Base-by-base conservation (phyloP, 2,888 invertebrate genomes). In the Cephus sareptanus region DNA sequence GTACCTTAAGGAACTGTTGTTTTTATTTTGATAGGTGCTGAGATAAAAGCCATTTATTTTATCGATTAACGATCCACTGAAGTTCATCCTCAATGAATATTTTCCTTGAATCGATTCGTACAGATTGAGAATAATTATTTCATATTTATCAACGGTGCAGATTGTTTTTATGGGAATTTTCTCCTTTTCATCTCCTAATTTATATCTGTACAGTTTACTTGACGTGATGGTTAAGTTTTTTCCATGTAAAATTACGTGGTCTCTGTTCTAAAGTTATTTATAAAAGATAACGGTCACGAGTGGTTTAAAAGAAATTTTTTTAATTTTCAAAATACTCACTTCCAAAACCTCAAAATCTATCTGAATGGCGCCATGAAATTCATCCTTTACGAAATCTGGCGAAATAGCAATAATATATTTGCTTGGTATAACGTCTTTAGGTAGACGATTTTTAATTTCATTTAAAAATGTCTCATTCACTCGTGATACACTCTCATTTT, bases 41-140 rank as follows among this genome's bases (percentile, higher is more conserved):
- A 93, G 90, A 86, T 94, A 94, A 81, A 94, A 93, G 33, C 94
- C 94, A 30, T 92, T 92, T 74, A 93, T 93, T 73, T 92, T 92
- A 73, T 91, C 89, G 1, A 91, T 92, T 74, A 94, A 88, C 34
- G 88, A 91, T 1, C 94, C 94, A 68, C 88, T 88, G 82, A 93
- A 94, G 77, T 91, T 88, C 81, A 94, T 84, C 74, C 79, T 80
- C 9, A 86, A 56, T 79, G 81, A 34, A 56, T 56, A 75, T 30
- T 37, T n/a, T 15, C 56, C 56, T 12, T 69, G 34, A 40, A 82
- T 73, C 15, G 15, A 75, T 40, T 68, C 77, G n/a, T 68, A 37
- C 40, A 80, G 69, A 15, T 79, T 79, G 0, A 81, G 15, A 34
- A 82, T 37, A 15, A 82, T 79, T 81, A 82, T 81, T 34, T 82